Base-by-base conservation (phyloP, 2,797 vertebrate species). In the Picus viridis region DNA sequence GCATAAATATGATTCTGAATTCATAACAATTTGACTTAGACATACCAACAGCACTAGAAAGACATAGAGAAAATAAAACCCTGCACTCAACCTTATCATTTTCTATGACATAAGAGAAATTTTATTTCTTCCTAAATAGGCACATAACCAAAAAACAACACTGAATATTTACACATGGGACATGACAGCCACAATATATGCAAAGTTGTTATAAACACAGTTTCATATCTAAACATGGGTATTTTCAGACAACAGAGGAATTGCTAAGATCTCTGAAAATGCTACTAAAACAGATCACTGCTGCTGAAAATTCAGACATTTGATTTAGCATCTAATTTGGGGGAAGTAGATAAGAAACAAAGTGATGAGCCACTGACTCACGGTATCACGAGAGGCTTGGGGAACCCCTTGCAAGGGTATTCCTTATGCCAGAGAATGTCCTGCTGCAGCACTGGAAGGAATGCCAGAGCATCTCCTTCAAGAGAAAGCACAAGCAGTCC, bases 331-430 rank as follows among this genome's bases (percentile, higher is more conserved):
- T 47, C 32, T 57, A 57, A 75, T 56, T 71, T 77, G 70, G 53
- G 54, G 10, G 4, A 74, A 83, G 56, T 34, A 94, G 59, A 59
- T 67, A 76, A 94, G 81, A 96, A 96, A 87, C 69, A 88, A 26
- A 90, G 77, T 18, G 53, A 89, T 72, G 49, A 82, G 29, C 56
- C 74, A 70, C 24, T 64, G 61, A 86, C 72, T 91, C 63, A 56
- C 10, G 57, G 43, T 13, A 80, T 59, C 86, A 88, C 54, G 47
- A 74, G 64, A 85, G 58, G 89, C 68, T 77, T 81, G 36, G 86
- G 74, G 62, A 91, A 86, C 12, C 86, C 92, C 89, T 96, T 32
- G 69, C 65, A 77, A 36, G 51, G 68, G 47, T 64, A 67, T 47
- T 73, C 82, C 57, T 86, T 82, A 94, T 2, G 11, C 36, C 3